Evolutionary conservation across 2,797 vertebrate genomes (phyloP), one percentile per base, ranked within the genome.

Genomic region (Erethizon dorsatum): DNA sequence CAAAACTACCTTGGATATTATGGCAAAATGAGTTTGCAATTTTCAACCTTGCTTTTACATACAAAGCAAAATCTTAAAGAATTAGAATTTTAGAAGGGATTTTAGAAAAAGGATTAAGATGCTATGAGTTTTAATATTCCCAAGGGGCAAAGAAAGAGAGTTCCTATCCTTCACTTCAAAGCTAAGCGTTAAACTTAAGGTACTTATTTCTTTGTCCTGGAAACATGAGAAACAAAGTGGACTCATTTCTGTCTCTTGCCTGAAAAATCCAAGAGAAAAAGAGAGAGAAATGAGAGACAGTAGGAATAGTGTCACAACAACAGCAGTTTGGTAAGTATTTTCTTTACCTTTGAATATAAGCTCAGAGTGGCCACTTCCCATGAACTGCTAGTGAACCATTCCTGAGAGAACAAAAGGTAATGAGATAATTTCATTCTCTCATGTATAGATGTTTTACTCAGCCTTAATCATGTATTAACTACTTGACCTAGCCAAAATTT

Each of bases 41-140:
- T 88, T 79, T 85, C 89, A 73, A 90, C 6, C 13, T 2, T 75
- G 85, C 6, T 86, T 11, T 28, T 20, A 61, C 20, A 41, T 13
- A 50, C 89, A 91, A 54, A 93, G 88, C n/a, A 92, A 45, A 94
- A 52, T 73, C 12, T 54, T 79, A 41, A 89, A 18, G 2, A 77
- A 24, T 77, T 71, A 85, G 20, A 86, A 59, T 54, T 59, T 57
- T 67, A 69, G 45, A 22, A 87, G 11, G 2, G 65, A 15, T 75
- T 61, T 91, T 84, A 50, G 47, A 77, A 37, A 90, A 79, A 89
- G 11, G 12, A 17, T 17, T 83, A 54, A 6, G 17, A 20, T 57
- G 12, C 5, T 50, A 2, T 45, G 20, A 89, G 22, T 83, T 4
- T 31, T 31, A 24, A 33, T 57, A 22, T 14, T 11, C n/a, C n/a